These are phyloP conservation scores for Dicerorhinus sumatrensis DNA, from an alignment of 2,113 vertebrate species.

Conservation along the genomic window DNA sequence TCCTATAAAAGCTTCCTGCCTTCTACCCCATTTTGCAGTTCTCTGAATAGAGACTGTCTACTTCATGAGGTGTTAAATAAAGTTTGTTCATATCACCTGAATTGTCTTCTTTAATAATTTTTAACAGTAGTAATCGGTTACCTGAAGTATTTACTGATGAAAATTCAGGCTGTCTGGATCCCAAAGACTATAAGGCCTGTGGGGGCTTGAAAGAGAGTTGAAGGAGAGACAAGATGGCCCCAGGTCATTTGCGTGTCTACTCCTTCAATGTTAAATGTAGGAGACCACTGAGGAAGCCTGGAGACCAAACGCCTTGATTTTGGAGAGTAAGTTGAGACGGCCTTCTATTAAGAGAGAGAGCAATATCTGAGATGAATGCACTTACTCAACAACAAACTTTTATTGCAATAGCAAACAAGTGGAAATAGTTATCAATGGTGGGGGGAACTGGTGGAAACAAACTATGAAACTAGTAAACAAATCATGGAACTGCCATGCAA, in stretches of 20 bases:
- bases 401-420: not conserved
- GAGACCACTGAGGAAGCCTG: not conserved
- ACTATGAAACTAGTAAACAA: slow-evolving; percentile 15
- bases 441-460: not conserved
- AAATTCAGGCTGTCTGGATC: not conserved
- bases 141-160: not conserved
- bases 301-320: not conserved
- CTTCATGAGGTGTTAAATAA: not conserved
- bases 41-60: not conserved
- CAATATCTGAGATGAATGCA: not conserved
- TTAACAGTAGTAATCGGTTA: not conserved
- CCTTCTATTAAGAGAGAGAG: not conserved
- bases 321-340: not conserved
- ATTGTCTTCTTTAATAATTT: not conserved
- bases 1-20: not conserved
- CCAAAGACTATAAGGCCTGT: not conserved
- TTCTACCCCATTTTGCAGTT: not conserved
- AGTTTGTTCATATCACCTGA: not conserved
- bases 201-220: not conserved
- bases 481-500: not conserved
- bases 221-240: not conserved
- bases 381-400: not conserved
- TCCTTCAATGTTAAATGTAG: not conserved
- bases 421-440: not conserved
- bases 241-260: not conserved